Evolutionary conservation across 2,113 vertebrate genomes (phyloP).

Genomic region (Charadrius vociferus): DNA sequence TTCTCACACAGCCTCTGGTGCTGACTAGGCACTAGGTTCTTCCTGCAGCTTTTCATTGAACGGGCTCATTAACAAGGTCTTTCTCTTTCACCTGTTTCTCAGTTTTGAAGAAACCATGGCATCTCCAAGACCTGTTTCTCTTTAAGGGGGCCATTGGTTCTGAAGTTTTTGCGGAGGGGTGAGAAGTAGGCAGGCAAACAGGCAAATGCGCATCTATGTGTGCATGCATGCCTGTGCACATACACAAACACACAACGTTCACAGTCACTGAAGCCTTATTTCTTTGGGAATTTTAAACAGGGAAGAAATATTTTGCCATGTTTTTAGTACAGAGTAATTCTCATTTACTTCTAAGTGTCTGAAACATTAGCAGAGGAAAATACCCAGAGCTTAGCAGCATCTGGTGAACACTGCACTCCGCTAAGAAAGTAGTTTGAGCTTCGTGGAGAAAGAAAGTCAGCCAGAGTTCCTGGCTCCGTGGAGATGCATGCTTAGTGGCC

Average conservation of each 20-base stretch:
- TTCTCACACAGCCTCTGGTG: not conserved
- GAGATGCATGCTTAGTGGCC: not conserved
- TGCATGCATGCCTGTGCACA: fast-evolving
- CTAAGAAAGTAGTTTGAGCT: not conserved
- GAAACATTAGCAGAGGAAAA: not conserved
- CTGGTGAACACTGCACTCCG: not conserved
- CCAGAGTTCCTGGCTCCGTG: not conserved
- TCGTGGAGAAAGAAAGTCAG: fast-evolving
- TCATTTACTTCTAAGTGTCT: not conserved
- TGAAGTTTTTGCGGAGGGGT: not conserved
- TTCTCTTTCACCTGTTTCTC: not conserved
- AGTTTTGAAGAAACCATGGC: not conserved
- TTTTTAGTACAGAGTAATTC: not conserved
- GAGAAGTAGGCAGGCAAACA: not conserved
- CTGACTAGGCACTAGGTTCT: not conserved
- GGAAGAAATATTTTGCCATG: not conserved
- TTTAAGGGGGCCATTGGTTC: not conserved
- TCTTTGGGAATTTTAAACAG: not conserved
- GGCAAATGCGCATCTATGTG: not conserved
- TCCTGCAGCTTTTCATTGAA: not conserved
- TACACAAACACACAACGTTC: not conserved
- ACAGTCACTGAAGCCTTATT: not conserved
- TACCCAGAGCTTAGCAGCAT: not conserved
- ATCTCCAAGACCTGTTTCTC: not conserved
- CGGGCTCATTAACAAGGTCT: not conserved